Conservation (phyloP, 2,888 invertebrate genomes). For the Pasiphila rectangulata region DNA sequence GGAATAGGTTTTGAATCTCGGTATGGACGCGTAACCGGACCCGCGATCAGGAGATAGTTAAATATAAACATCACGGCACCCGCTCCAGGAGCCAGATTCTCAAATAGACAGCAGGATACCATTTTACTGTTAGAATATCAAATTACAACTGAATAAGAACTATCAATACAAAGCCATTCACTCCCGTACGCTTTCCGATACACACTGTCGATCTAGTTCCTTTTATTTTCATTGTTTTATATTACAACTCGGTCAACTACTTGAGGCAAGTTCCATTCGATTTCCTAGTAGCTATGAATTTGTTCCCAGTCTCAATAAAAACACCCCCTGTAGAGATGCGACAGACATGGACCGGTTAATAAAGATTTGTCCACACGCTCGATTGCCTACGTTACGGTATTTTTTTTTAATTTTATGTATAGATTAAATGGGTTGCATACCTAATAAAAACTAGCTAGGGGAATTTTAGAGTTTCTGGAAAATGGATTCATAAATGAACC, state of each 20-base stretch:
- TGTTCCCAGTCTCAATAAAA: constrained; percentile 52
- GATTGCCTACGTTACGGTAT: too few relatives aligned
- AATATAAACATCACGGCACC: background rate
- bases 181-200: constrained; percentile 15
- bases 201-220: constrained; percentile 29
- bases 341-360: constrained; percentile 45
- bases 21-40: background rate
- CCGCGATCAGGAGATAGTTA: too few relatives aligned
- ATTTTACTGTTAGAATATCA: constrained; percentile 2
- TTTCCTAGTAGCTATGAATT: constrained; percentile 20
- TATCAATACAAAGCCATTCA: background rate
- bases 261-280: constrained; percentile 37
- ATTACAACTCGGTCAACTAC: constrained; percentile 35
- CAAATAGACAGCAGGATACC: background rate
- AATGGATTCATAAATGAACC: too few relatives aligned
- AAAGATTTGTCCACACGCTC: constrained; percentile 8
- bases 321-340: constrained; percentile 59
- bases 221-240: constrained; percentile 32
- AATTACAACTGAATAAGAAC: background rate
- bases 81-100: background rate
- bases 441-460: too few relatives aligned
- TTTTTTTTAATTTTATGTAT: too few relatives aligned
- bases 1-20: background rate
- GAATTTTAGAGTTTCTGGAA: too few relatives aligned
- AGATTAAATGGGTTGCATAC: too few relatives aligned